phyloP scores from a whole-genome alignment of 1,140 invertebrate species.

The Rhagoletis pomonella region DNA sequence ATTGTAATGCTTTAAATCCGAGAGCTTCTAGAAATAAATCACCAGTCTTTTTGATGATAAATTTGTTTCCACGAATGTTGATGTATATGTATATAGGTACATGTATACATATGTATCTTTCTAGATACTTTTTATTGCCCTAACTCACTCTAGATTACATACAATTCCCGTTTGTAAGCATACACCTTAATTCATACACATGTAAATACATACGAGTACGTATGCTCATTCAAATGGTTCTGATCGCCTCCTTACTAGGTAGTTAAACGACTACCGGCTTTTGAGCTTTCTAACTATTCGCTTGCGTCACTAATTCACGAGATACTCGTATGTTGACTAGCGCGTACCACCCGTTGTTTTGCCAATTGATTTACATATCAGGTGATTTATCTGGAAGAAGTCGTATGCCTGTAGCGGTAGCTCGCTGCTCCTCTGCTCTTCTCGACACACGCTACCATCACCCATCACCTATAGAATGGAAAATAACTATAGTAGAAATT shows the following conservation, averaged over 20 bases:
- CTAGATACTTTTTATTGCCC: background rate
- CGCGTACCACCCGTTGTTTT: background rate
- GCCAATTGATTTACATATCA: slow-evolving; percentile 8
- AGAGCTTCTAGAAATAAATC: slow-evolving; percentile 44
- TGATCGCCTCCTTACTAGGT: background rate
- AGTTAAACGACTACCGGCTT: background rate
- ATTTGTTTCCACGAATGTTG: background rate
- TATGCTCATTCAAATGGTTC: background rate
- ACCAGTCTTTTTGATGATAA: background rate
- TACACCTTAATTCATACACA: background rate
- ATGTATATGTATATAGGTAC: too few species aligned
- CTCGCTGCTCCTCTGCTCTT: too few species aligned
- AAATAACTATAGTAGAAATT: too few species aligned
- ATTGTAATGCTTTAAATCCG: background rate
- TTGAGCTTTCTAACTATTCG: background rate
- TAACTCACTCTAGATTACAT: background rate
- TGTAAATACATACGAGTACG: too few species aligned
- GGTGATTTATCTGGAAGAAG: slow-evolving; percentile 29
- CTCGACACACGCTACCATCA: too few species aligned
- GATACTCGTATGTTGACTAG: background rate
- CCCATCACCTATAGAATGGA: too few species aligned
- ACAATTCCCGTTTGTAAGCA: background rate
- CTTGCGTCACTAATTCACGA: background rate
- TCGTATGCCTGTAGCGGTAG: too few species aligned
- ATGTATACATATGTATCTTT: background rate